A percentile compares a stretch with the other conserved stretches of the same genome.
These are phyloP conservation scores for Tyria jacobaeae DNA, from an alignment of 2,888 invertebrate species.

Conservation along the genomic window DNA sequence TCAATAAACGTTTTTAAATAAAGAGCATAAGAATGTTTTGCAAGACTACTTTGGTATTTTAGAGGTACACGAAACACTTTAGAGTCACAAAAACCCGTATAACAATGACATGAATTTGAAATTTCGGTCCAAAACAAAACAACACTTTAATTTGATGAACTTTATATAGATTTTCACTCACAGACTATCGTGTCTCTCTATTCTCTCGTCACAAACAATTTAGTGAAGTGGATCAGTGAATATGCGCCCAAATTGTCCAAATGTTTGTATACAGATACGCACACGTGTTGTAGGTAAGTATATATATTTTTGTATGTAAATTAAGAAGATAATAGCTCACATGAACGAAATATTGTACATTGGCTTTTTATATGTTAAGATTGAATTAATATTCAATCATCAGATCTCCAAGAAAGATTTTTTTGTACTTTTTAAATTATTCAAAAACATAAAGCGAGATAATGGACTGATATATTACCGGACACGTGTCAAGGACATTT, in stretches of 20 bases:
- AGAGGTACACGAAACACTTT: not conserved
- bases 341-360: not conserved
- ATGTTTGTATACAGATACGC: constrained; percentile 41
- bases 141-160: not conserved
- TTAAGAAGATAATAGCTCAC: constrained; percentile 2
- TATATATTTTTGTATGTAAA: too few relatives aligned
- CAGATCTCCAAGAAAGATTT: too few relatives aligned
- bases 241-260: constrained; percentile 47
- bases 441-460: not conserved
- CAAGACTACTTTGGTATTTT: too few relatives aligned
- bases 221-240: constrained; percentile 27
- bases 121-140: not conserved
- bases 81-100: not conserved
- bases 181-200: constrained; percentile 5
- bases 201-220: constrained; percentile 15
- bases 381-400: not conserved
- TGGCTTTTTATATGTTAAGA: not conserved
- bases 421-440: too few relatives aligned
- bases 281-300: constrained; percentile 3
- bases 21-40: too few relatives aligned
- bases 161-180: not conserved
- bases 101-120: not conserved
- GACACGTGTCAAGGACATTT: too few relatives aligned
- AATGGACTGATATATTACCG: too few relatives aligned
- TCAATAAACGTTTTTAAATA: too few relatives aligned